Percentiles rank a stretch among this genome's conserved stretches.
Evolutionary conservation across 1,140 invertebrate species (phyloP).

Genomic region (Latrodectus geometricus): DNA sequence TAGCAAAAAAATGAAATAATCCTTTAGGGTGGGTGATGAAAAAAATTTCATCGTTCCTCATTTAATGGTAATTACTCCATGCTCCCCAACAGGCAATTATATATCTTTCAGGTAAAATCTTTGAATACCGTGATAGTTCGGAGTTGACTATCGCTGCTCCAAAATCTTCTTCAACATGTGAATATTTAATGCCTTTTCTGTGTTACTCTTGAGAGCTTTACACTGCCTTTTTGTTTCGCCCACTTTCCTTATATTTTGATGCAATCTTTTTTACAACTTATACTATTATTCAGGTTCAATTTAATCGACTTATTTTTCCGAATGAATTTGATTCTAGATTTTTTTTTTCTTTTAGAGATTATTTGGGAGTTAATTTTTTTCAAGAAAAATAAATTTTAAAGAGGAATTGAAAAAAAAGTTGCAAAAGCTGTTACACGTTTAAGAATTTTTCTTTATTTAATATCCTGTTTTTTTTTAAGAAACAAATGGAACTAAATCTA

Average conservation of each 20-base stretch:
- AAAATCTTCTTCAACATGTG: constrained; percentile 58
- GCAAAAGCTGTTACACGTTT: too few relatives aligned
- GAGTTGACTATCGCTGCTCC: constrained; percentile 32
- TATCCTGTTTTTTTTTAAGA: too few relatives aligned
- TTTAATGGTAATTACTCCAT: constrained; percentile 53
- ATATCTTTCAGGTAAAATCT: constrained; percentile 55
- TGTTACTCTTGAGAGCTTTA: constrained; percentile 24
- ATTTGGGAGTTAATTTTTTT: too few relatives aligned
- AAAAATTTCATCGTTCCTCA: constrained; percentile 42
- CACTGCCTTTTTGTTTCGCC: constrained; percentile 3
- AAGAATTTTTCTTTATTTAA: too few relatives aligned
- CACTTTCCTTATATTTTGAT: background rate
- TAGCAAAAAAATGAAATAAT: constrained; percentile 18
- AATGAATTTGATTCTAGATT: background rate
- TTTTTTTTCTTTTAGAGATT: background rate
- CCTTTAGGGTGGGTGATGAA: constrained; percentile 21
- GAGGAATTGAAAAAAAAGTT: too few relatives aligned
- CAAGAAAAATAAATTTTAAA: too few relatives aligned
- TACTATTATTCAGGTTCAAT: background rate
- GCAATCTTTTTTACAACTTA: background rate
- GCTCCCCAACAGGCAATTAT: constrained; percentile 44
- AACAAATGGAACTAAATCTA: too few relatives aligned
- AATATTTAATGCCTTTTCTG: constrained; percentile 55
- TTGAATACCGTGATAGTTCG: constrained; percentile 46
- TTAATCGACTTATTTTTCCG: constrained; percentile 5